These are phyloP conservation scores for Sylvia borin DNA, from an alignment of 2,797 vertebrate genomes.

Conservation along the genomic window DNA sequence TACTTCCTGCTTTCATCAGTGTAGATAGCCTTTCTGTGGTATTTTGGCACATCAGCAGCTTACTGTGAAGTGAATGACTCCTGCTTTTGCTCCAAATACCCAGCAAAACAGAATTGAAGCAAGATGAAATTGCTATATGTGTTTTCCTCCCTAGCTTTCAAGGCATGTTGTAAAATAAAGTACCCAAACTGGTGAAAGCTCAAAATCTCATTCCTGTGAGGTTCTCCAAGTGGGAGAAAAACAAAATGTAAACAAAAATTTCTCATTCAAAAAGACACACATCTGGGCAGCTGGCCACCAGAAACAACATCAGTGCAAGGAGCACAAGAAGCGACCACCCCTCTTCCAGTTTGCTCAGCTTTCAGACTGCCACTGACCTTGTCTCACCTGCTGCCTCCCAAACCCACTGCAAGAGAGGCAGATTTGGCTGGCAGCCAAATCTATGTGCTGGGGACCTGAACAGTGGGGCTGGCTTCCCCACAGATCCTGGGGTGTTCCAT, in stretches of 20 bases:
- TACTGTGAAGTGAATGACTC: background rate
- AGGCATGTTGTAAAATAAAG: background rate
- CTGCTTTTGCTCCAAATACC: background rate
- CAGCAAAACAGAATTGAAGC: background rate
- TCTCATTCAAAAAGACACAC: background rate
- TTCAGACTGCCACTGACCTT: background rate
- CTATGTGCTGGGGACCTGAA: background rate
- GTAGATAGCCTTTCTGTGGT: background rate
- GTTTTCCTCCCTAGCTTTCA: background rate
- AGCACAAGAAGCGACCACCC: background rate
- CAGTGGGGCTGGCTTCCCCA: background rate
- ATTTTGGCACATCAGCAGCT: background rate
- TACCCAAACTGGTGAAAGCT: background rate
- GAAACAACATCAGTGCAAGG: background rate
- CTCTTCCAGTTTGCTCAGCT: background rate
- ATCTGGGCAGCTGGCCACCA: background rate
- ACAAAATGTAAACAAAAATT: background rate
- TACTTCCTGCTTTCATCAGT: background rate
- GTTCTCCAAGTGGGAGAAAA: background rate
- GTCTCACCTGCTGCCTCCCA: background rate
- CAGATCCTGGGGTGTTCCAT: accelerated
- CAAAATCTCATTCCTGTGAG: background rate
- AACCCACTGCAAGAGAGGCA: background rate
- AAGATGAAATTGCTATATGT: background rate
- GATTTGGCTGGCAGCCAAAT: background rate